These are phyloP conservation scores for Lasioglossum albipes DNA, from an alignment of 1,140 invertebrate species.

Conservation along the genomic window DNA sequence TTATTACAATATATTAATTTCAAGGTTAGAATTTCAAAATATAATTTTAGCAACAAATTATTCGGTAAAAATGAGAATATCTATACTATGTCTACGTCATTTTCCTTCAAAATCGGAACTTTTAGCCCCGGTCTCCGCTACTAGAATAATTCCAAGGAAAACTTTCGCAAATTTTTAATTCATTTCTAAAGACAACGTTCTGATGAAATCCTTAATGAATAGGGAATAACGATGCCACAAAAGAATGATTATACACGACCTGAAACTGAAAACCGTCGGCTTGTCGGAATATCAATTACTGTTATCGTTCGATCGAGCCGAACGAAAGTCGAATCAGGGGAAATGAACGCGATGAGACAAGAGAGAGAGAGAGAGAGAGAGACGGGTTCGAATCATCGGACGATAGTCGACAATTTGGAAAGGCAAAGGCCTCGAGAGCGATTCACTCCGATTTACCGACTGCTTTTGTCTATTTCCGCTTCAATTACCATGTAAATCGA, in stretches of 20 bases:
- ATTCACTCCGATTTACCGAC: constrained; percentile 26
- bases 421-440: constrained; percentile 27
- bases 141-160: no score
- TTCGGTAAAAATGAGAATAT: no score
- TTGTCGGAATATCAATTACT: background rate
- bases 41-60: no score
- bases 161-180: no score
- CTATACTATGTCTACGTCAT: no score
- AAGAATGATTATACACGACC: background rate
- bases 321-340: background rate
- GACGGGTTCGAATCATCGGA: constrained; percentile 26
- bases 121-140: no score
- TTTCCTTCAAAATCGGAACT: no score
- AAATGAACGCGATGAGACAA: constrained; percentile 11
- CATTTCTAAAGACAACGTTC: no score
- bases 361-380: constrained; percentile 15
- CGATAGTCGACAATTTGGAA: constrained; percentile 31
- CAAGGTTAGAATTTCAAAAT: no score
- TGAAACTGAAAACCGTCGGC: background rate
- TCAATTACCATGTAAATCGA: constrained; percentile 58
- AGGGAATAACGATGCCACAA: background rate
- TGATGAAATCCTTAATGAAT: no score
- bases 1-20: no score
- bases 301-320: background rate
- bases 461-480: constrained; percentile 51